These are phyloP conservation scores for Tinamus guttatus DNA, from an alignment of 2,113 vertebrate species.

Conservation along the genomic window DNA sequence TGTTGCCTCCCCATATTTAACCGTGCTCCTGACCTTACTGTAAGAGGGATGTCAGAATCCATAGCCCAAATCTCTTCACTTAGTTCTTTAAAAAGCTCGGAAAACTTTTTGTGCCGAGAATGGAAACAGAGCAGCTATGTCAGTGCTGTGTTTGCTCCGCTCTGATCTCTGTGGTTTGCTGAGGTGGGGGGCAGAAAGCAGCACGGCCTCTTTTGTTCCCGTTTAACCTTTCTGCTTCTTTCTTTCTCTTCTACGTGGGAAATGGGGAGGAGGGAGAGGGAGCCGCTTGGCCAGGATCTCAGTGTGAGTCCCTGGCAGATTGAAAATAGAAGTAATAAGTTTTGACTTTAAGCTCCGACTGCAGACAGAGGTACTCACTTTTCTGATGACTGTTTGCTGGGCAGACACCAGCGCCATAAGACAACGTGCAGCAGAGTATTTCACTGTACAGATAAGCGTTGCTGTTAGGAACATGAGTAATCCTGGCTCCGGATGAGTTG, in stretches of 20 bases:
- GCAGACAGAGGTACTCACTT: not conserved
- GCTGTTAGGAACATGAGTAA: not conserved
- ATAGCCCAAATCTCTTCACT: not conserved
- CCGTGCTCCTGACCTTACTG: not conserved
- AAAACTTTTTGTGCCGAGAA: not conserved
- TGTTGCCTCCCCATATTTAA: not conserved
- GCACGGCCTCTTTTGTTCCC: not conserved
- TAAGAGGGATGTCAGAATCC: not conserved
- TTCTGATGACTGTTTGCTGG: not conserved
- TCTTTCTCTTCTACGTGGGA: constrained; percentile 20
- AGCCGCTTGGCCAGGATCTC: not conserved
- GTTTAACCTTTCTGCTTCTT: not conserved
- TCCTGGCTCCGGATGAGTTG: not conserved
- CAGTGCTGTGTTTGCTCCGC: not conserved
- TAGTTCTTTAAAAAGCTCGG: not conserved
- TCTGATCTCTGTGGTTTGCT: not conserved
- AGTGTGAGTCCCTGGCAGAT: constrained; percentile 20
- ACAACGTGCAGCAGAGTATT: accelerated
- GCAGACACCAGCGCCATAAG: not conserved
- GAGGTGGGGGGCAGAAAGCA: not conserved
- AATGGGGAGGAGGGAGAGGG: not conserved
- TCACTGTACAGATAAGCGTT: not conserved
- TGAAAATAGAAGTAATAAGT: constrained; percentile 37
- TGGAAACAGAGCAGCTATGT: not conserved
- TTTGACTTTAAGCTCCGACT: constrained; percentile 46